Evolutionary conservation across 2,797 vertebrate species (phyloP), one percentile per base, ranked within the genome.

Genomic region (Tenualosa ilisha): DNA sequence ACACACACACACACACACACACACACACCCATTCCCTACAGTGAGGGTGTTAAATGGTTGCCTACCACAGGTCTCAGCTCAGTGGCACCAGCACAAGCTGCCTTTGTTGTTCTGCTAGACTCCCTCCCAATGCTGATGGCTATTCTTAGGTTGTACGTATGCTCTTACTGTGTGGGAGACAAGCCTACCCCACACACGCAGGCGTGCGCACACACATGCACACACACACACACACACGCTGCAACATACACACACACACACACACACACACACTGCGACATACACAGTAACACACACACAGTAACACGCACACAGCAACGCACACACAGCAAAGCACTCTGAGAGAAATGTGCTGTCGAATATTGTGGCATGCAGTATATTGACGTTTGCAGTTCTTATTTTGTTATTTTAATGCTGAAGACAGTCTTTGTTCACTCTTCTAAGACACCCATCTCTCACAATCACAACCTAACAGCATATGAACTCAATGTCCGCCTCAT

Each of bases 231-330:
- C n/a, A 63, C 59, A 63, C 59, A 63, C 56, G 22, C 56, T 20
- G 13, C 0, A 15, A 22, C 56, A 59, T 15, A 59, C 20, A 22
- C 56, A 59, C 17, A 59, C n/a, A 63, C 22, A 65, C n/a, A 65
- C n/a, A 65, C 1, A 31, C 31, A 31, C 31, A 31, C 0, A 31
- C 0, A 31, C 31, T 31, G 31, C 31, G 1, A 68, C 24, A 68
- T 11, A 68, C 63, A 68, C 63, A 68, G 24, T 31, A 24, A 68
- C 63, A 68, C 24, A 68, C 63, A 68, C 63, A 68, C 63, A 68
- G 31, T 31, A 31, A 31, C 51, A 53, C 51, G n/a, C 56, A 61
- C 56, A 61, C 56, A 22, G 31, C 31, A 31, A 31, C 22, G 26
- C 22, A 65, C 24, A 68, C 26, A 37, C 50, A 51, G 7, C 7